Evolutionary conservation across 2,113 vertebrate genomes (phyloP), one percentile per base, ranked within the genome.

Genomic region (Podilymbus podiceps): DNA sequence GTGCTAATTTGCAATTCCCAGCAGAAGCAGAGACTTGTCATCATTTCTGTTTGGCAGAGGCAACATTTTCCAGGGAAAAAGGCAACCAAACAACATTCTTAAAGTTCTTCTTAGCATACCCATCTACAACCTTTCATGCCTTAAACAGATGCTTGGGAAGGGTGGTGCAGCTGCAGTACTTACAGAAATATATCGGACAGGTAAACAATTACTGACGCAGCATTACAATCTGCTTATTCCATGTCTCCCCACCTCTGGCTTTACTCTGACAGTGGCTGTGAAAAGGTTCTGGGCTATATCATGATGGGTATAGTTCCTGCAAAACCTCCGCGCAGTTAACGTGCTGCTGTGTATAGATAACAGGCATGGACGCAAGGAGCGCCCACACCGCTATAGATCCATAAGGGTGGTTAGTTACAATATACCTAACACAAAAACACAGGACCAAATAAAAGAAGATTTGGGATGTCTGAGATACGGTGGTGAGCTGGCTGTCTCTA

Each of bases 21-120:
- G 79, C 79, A 96, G 95, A 94, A 90, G 86, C 86, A 94, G 58
- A 95, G 89, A 64, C 52, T 89, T 85, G 83, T 89, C 86, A 94
- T 94, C 55, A 72, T 88, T 96, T 94, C 88, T 83, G 20, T 69
- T 85, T 47, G 67, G 74, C 90, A 62, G 55, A 96, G 66, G 85
- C 95, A 96, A 93, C 40, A 87, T 93, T 95, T 97, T 96, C 92
- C 76, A 81, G 6, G 4, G 76, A 81, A 89, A 80, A 90, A 92
- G 60, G 28, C 83, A 95, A 96, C 92, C 88, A 92, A 95, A 71
- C 82, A 90, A 71, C 79, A 64, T 77, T 82, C 88, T 66, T 77
- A 73, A 80, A 85, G 55, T 83, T 78, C 46, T 49, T 83, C 69
- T 49, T 95, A 75, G 63, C 59, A 84, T 77, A 69, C 28, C 27